Percentiles rank a stretch among this genome's conserved stretches.
Evolutionary conservation across 2,113 vertebrate genomes (phyloP).

Genomic region (Struthio camelus): DNA sequence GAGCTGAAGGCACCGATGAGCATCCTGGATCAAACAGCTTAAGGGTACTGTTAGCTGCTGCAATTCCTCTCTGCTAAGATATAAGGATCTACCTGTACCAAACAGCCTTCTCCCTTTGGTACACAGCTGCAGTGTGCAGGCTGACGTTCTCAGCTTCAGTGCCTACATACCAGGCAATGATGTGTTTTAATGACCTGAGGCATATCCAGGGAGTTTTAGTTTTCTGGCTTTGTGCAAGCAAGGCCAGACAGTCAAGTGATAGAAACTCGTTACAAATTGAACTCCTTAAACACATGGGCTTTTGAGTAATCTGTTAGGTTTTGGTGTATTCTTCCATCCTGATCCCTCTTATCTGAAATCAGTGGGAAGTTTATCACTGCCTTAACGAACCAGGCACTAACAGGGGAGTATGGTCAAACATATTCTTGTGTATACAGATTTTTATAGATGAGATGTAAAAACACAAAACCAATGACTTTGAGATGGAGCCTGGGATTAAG

Average conservation of each 20-base stretch:
- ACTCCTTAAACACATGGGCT: not conserved
- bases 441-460: not conserved
- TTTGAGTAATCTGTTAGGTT: conserved; percentile 36
- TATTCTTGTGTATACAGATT: not conserved
- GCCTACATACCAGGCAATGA: not conserved
- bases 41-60: not conserved
- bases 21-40: not conserved
- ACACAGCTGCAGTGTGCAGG: not conserved
- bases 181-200: not conserved
- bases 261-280: not conserved
- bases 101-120: not conserved
- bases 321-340: not conserved
- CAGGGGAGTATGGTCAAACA: not conserved
- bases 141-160: not conserved
- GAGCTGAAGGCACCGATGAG: too few species aligned
- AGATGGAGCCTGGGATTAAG: not conserved
- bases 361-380: not conserved
- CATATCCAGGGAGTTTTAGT: not conserved
- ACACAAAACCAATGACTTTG: fast-evolving
- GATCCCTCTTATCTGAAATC: not conserved
- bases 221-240: not conserved
- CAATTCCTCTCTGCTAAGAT: not conserved
- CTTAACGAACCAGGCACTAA: not conserved
- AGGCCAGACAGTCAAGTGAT: not conserved
- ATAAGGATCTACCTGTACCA: not conserved